These are phyloP conservation scores for Zaprionus taronus DNA, from an alignment of 1,140 invertebrate genomes.

Conservation along the genomic window DNA sequence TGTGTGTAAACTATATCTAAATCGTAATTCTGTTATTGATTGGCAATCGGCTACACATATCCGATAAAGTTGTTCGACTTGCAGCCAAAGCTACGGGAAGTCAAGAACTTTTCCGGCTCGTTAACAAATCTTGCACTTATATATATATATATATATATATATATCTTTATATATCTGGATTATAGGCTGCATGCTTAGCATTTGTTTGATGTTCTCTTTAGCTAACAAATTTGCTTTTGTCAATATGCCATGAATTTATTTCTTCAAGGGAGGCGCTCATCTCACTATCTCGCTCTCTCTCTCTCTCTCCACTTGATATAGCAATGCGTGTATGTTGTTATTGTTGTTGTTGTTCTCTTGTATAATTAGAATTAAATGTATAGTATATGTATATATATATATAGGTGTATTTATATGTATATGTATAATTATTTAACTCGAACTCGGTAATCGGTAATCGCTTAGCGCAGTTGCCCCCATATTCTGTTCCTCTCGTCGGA, in stretches of 20 bases:
- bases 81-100: constrained; percentile 5
- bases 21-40: constrained; percentile 35
- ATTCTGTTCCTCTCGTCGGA: neutral
- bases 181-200: constrained; percentile 50
- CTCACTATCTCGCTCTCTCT: constrained; percentile 16
- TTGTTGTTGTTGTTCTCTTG: constrained; percentile 40
- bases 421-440: constrained; percentile 82
- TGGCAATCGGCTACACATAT: constrained; percentile 31
- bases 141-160: constrained; percentile 20
- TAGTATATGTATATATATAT: constrained; percentile 46
- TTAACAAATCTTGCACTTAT: constrained; percentile 31
- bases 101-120: constrained; percentile 31
- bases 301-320: constrained; percentile 8
- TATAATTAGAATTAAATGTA: constrained; percentile 76
- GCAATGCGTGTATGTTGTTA: constrained; percentile 28
- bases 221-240: constrained; percentile 41
- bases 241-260: constrained; percentile 66
- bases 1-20: constrained; percentile 26
- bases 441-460: constrained; percentile 73
- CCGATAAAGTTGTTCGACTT: constrained; percentile 29
- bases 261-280: constrained; percentile 10
- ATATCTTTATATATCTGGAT: constrained; percentile 47
- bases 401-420: constrained; percentile 53
- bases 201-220: constrained; percentile 44
- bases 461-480: constrained; percentile 29